Conservation (phyloP, 1,140 invertebrate species). For the Hycleus cichorii region DNA sequence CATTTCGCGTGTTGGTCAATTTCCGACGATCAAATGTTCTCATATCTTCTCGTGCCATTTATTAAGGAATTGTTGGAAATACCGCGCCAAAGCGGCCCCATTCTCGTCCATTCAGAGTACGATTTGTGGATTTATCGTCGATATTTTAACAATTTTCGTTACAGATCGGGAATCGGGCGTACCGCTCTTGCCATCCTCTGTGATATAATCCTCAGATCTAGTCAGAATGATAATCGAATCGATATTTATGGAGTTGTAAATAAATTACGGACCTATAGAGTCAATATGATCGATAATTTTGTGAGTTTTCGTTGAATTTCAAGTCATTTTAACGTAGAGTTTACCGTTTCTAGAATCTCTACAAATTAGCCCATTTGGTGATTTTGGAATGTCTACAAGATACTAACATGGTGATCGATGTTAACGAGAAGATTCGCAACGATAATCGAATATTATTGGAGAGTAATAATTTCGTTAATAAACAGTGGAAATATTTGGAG, state of each 20-base stretch:
- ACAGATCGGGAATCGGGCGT: neutral
- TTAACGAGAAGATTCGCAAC: no score
- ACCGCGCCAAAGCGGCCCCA: neutral
- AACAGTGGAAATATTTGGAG: no score
- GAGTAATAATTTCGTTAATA: no score
- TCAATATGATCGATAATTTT: neutral
- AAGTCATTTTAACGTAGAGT: no score
- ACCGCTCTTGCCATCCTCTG: constrained; percentile 1
- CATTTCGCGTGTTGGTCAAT: no score
- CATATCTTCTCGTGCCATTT: constrained; percentile 35
- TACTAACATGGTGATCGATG: no score
- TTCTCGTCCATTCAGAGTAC: constrained; percentile 2
- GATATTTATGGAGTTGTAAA: neutral
- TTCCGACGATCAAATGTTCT: no score
- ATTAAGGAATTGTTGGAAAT: constrained; percentile 22
- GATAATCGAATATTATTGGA: no score
- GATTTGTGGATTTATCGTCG: no score
- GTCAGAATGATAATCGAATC: neutral
- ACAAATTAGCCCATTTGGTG: constrained; percentile 5
- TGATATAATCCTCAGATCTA: neutral
- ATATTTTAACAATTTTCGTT: neutral
- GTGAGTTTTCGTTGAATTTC: neutral
- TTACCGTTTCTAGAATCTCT: neutral
- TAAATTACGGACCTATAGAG: neutral
- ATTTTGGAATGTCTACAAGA: neutral